Percentiles rank a stretch among this genome's conserved stretches.
These are phyloP conservation scores for Pseudomyrmex concolor DNA, from an alignment of 1,140 invertebrate genomes.

Conservation along the genomic window DNA sequence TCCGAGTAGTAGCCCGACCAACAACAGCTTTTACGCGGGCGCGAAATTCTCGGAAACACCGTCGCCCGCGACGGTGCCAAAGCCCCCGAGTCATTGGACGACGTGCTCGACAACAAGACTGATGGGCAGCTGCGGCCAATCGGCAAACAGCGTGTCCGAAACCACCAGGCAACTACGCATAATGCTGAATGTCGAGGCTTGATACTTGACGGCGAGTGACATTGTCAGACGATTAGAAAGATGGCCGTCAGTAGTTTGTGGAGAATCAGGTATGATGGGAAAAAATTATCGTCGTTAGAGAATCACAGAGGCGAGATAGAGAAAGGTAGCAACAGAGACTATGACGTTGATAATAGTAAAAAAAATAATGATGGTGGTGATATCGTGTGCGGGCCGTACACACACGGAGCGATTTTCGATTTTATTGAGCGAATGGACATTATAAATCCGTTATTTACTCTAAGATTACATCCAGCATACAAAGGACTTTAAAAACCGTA, in stretches of 20 bases:
- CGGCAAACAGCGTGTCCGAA: slow-evolving; percentile 68
- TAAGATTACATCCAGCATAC: slow-evolving; percentile 60
- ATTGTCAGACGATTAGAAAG: slow-evolving; percentile 15
- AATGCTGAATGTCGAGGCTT: slow-evolving; percentile 86
- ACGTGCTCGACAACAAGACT: slow-evolving; percentile 63
- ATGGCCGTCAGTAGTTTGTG: slow-evolving; percentile 36
- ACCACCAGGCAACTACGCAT: slow-evolving; percentile 86
- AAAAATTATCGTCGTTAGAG: slow-evolving; percentile 44
- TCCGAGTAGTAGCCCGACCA: slow-evolving; percentile 82
- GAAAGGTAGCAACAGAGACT: not conserved
- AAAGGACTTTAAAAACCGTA: slow-evolving; percentile 44
- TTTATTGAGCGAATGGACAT: slow-evolving; percentile 54
- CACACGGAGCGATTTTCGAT: slow-evolving; percentile 56
- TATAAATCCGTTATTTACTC: slow-evolving; percentile 59
- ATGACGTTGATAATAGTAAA: slow-evolving; percentile 30
- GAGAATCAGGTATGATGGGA: slow-evolving; percentile 40
- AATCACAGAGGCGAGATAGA: not conserved
- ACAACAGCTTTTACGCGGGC: slow-evolving; percentile 86
- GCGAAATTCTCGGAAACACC: slow-evolving; percentile 88
- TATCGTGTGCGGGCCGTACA: slow-evolving; percentile 40
- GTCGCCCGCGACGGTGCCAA: slow-evolving; percentile 86
- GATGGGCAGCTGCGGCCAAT: slow-evolving; percentile 74
- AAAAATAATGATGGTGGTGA: slow-evolving; percentile 34
- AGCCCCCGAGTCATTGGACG: slow-evolving; percentile 87
- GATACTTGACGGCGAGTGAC: slow-evolving; percentile 73